phyloP scores from a whole-genome alignment of 2,888 invertebrate species.

The Metacarcinus magister region DNA sequence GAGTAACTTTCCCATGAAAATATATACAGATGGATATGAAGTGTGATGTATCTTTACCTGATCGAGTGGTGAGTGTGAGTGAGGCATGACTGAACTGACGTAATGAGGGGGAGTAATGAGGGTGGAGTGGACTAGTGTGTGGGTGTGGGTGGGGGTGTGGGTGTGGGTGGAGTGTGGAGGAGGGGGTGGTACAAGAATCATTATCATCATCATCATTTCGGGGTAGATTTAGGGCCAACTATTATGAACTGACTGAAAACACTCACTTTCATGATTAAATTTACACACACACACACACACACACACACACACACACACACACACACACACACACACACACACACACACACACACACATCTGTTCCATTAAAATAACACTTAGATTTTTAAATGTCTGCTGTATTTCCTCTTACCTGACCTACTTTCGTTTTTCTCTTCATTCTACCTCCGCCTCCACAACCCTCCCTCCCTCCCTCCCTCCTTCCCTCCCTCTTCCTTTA shows the following conservation, averaged over 20 bases:
- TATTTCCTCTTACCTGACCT: too few species aligned
- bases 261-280: too few species aligned
- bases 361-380: too few species aligned
- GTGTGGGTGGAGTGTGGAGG: not conserved
- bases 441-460: not conserved
- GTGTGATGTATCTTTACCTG: not conserved
- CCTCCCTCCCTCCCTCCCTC: not conserved
- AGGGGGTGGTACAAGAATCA: not conserved
- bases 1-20: not conserved
- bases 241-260: too few species aligned
- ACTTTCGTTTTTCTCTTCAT: too few species aligned
- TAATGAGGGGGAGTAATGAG: not conserved
- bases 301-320: constrained; percentile 15
- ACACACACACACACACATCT: too few species aligned
- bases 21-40: not conserved
- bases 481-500: not conserved
- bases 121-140: not conserved
- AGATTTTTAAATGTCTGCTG: too few species aligned
- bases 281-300: not conserved
- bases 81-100: not conserved
- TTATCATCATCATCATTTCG: not conserved
- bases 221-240: not conserved
- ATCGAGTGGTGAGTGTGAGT: not conserved
- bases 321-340: not conserved
- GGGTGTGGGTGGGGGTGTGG: not conserved